Conservation (phyloP, 2,888 invertebrate species). For the Clistopyga incitator region DNA sequence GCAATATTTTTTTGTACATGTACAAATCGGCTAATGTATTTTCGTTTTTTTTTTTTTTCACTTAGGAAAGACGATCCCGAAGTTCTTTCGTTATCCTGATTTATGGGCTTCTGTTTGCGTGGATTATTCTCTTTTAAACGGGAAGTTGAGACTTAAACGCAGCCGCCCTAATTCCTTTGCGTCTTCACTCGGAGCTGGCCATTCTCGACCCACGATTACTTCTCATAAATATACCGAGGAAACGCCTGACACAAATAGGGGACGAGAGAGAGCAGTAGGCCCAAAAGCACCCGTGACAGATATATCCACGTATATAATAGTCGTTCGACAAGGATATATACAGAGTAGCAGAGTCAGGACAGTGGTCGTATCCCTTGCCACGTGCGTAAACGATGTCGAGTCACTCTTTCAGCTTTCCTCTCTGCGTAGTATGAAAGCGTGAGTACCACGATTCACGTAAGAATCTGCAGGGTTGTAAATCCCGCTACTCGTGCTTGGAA, state of each 20-base stretch:
- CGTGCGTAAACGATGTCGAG: constrained; percentile 35
- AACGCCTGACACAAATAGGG: constrained; percentile 24
- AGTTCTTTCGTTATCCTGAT: constrained; percentile 6
- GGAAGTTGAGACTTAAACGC: constrained; percentile 39
- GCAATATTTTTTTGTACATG: too few relatives aligned
- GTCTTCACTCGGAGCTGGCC: constrained; percentile 27
- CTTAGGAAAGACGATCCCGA: background rate
- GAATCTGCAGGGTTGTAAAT: too few relatives aligned
- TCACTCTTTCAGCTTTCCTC: constrained; percentile 50
- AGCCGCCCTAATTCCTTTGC: constrained; percentile 4
- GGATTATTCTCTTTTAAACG: constrained; percentile 16
- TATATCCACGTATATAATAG: background rate
- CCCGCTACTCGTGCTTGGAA: too few relatives aligned
- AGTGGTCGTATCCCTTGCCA: constrained; percentile 37
- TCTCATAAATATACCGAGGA: constrained; percentile 57
- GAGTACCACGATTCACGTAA: too few relatives aligned
- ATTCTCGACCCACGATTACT: constrained; percentile 46
- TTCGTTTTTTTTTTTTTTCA: too few relatives aligned
- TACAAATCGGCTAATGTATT: background rate
- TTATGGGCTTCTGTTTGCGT: constrained; percentile 1
- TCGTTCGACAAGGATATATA: constrained; percentile 43
- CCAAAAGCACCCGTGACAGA: constrained; percentile 37
- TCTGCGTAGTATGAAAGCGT: constrained; percentile 1
- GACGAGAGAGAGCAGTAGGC: background rate
- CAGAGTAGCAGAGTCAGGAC: constrained; percentile 26